Percentiles rank a stretch among this genome's conserved stretches.
These are phyloP conservation scores for Phlogophora meticulosa DNA, from an alignment of 2,888 invertebrate genomes.

Conservation along the genomic window DNA sequence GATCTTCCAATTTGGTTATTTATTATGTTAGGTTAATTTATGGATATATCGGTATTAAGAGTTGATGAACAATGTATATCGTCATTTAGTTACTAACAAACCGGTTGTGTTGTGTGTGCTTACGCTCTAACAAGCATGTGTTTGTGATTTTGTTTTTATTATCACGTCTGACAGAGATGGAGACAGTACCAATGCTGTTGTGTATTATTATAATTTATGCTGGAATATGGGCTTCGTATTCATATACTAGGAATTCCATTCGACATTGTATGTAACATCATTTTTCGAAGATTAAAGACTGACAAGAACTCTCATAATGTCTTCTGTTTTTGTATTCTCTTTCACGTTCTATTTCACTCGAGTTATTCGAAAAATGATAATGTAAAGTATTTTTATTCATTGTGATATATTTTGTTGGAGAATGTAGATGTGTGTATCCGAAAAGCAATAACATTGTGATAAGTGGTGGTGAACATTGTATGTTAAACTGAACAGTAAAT, in stretches of 20 bases:
- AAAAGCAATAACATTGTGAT: conserved; percentile 90
- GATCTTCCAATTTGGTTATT: conserved; percentile 89
- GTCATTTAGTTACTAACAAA: conserved; percentile 88
- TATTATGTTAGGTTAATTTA: conserved; percentile 87
- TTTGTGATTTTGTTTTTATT: conserved; percentile 84
- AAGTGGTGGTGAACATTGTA: conserved; percentile 82
- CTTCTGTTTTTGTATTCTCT: conserved; percentile 72
- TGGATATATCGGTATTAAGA: conserved; percentile 82
- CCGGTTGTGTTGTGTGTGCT: conserved; percentile 91
- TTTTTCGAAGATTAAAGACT: conserved; percentile 82
- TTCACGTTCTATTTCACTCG: conserved; percentile 73
- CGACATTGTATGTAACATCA: conserved; percentile 70
- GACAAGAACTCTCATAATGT: conserved; percentile 77
- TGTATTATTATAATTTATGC: conserved; percentile 89
- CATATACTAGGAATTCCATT: conserved; percentile 76
- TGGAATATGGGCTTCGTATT: conserved; percentile 84
- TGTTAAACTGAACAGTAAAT: conserved; percentile 72
- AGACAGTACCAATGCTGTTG: conserved; percentile 76
- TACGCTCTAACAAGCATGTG: conserved; percentile 90
- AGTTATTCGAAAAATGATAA: conserved; percentile 73
- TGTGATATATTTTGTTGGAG: conserved; percentile 88
- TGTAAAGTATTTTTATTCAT: conserved; percentile 83
- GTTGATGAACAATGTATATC: conserved; percentile 87
- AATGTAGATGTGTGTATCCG: conserved; percentile 85
- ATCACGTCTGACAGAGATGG: conserved; percentile 63